phyloP scores from a whole-genome alignment of 1,140 invertebrate genomes.

The Platorchestia sp. region DNA sequence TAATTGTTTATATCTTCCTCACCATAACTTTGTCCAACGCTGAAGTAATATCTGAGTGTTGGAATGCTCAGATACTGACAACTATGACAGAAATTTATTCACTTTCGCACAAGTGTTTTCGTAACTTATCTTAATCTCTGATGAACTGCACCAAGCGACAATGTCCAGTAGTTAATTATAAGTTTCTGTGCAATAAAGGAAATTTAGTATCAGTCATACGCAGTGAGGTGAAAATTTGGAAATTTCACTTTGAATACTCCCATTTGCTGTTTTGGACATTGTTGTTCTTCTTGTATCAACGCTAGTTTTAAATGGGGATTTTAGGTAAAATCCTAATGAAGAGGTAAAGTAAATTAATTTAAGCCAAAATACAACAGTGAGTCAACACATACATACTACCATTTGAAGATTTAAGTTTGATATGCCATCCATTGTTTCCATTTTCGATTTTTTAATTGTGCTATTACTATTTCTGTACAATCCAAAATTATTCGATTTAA shows the following conservation, averaged over 20 bases:
- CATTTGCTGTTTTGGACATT: background rate
- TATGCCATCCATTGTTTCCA: background rate
- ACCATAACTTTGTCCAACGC: background rate
- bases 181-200: background rate
- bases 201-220: background rate
- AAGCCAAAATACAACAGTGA: background rate
- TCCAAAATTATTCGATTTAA: background rate
- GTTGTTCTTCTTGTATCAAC: background rate
- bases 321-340: background rate
- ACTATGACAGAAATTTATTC: background rate
- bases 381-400: background rate
- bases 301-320: background rate
- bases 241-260: background rate
- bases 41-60: background rate
- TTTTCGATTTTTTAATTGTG: background rate
- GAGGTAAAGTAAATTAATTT: background rate
- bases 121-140: background rate
- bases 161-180: background rate
- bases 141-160: background rate
- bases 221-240: background rate
- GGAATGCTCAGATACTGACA: background rate
- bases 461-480: background rate
- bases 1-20: background rate
- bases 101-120: background rate
- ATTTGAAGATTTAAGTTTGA: background rate